A percentile compares a stretch with the other conserved stretches of the same genome.
These are phyloP conservation scores for Magallana angulata DNA, from an alignment of 1,140 invertebrate species.

Conservation along the genomic window DNA sequence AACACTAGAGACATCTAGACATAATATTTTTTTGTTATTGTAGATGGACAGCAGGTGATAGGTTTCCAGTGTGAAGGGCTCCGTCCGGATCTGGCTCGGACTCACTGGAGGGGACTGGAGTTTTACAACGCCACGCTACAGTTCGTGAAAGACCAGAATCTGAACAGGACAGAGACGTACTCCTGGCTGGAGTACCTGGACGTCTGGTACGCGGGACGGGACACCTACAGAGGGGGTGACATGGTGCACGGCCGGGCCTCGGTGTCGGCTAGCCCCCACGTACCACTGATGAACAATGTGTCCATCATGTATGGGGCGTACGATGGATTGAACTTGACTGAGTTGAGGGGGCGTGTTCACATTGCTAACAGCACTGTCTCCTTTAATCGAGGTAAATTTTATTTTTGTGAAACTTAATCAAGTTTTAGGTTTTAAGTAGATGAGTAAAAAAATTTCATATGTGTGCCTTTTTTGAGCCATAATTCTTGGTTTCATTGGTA, in stretches of 20 bases:
- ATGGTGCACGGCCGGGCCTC: constrained; percentile 91
- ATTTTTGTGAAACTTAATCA: too few species aligned
- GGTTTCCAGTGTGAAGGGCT: constrained; percentile 77
- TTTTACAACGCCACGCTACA: constrained; percentile 77
- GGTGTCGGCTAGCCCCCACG: constrained; percentile 91
- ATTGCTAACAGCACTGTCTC: constrained; percentile 90
- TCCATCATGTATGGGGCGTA: constrained; percentile 91
- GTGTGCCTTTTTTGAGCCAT: too few species aligned
- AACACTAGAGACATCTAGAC: too few species aligned
- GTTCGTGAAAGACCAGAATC: constrained; percentile 53
- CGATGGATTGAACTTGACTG: constrained; percentile 94
- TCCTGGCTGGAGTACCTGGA: constrained; percentile 89
- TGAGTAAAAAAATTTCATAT: too few species aligned
- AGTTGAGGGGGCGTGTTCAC: constrained; percentile 88
- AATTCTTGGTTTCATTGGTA: too few species aligned
- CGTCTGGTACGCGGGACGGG: constrained; percentile 89
- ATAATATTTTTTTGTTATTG: background rate
- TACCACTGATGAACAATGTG: constrained; percentile 90
- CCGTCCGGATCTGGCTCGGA: constrained; percentile 67
- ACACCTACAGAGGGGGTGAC: constrained; percentile 81
- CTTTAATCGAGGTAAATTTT: constrained; percentile 87
- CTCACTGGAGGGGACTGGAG: constrained; percentile 77
- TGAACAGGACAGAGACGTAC: constrained; percentile 83
- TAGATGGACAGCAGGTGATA: constrained; percentile 77
- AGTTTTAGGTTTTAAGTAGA: background rate